phyloP scores from a whole-genome alignment of 2,797 vertebrate species.

The Pygocentrus nattereri region DNA sequence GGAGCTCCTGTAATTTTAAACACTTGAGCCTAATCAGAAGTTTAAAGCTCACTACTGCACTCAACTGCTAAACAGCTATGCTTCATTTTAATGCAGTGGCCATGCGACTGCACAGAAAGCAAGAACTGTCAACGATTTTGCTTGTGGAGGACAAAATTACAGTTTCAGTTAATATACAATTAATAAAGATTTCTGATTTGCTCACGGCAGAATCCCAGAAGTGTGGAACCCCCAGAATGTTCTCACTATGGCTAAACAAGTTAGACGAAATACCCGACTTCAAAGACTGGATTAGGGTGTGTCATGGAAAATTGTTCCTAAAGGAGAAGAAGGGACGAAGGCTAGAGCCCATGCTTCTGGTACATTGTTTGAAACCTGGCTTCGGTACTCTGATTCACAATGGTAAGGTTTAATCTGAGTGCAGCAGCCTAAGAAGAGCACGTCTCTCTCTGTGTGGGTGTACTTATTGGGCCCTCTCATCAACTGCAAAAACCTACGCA shows the following conservation, averaged over 20 bases:
- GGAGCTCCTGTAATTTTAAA: neutral
- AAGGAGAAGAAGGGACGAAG: no score
- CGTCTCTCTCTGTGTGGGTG: constrained; percentile 9
- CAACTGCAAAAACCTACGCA: constrained; percentile 14
- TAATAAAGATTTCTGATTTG: neutral
- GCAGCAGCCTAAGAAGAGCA: neutral
- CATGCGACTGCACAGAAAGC: no score
- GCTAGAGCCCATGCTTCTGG: neutral
- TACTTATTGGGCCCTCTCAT: constrained; percentile 10
- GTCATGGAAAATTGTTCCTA: neutral
- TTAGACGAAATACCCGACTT: neutral
- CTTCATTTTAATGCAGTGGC: no score
- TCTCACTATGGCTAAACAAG: neutral
- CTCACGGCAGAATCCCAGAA: neutral
- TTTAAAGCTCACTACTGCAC: neutral
- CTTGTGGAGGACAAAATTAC: neutral
- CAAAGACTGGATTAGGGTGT: neutral
- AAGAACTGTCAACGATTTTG: neutral
- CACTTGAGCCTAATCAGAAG: neutral
- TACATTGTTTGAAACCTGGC: neutral
- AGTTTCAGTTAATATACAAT: neutral
- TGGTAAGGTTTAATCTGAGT: neutral
- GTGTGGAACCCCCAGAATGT: neutral
- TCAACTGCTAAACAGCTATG: neutral
- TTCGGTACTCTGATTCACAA: constrained; percentile 1